Evolutionary conservation across 2,888 invertebrate species (phyloP).

Genomic region (Hydroisotoma schaefferi): DNA sequence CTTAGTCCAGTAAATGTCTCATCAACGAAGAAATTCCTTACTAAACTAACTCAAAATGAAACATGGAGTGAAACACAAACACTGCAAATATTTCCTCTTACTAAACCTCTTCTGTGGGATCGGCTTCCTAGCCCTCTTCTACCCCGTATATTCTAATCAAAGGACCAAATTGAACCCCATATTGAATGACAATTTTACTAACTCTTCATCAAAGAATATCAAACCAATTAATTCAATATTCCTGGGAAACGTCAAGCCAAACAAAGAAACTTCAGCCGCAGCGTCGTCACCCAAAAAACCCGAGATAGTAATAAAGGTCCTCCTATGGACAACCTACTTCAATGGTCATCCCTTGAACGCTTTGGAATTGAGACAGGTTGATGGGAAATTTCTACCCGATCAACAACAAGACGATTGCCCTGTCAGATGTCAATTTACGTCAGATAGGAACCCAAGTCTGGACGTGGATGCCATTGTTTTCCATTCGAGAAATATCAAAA

Average conservation of each 20-base stretch:
- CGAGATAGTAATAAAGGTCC: constrained; percentile 7
- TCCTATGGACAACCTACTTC: constrained; percentile 32
- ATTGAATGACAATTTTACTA: too few species aligned
- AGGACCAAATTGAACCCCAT: too few species aligned
- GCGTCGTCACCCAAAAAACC: too few species aligned
- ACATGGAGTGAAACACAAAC: constrained; percentile 12
- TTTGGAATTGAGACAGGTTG: neutral
- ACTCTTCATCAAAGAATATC: too few species aligned
- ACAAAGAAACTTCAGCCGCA: too few species aligned
- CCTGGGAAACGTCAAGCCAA: too few species aligned
- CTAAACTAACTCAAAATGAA: constrained; percentile 9
- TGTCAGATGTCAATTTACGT: constrained; percentile 19
- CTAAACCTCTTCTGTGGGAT: constrained; percentile 10
- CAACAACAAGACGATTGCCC: constrained; percentile 11
- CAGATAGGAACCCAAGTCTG: constrained; percentile 12
- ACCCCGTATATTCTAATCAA: neutral
- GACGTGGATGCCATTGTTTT: constrained; percentile 28
- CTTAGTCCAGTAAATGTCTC: too few species aligned
- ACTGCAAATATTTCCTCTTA: constrained; percentile 10
- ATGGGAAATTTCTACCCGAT: too few species aligned
- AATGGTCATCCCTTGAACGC: constrained; percentile 3
- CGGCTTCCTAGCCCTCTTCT: neutral
- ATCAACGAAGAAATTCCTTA: too few species aligned
- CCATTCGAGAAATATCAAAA: constrained; percentile 25
- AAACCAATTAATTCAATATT: too few species aligned